Evolutionary conservation across 1,140 invertebrate species (phyloP), one percentile per base, ranked within the genome.

Genomic region (Anthonomus grandis): DNA sequence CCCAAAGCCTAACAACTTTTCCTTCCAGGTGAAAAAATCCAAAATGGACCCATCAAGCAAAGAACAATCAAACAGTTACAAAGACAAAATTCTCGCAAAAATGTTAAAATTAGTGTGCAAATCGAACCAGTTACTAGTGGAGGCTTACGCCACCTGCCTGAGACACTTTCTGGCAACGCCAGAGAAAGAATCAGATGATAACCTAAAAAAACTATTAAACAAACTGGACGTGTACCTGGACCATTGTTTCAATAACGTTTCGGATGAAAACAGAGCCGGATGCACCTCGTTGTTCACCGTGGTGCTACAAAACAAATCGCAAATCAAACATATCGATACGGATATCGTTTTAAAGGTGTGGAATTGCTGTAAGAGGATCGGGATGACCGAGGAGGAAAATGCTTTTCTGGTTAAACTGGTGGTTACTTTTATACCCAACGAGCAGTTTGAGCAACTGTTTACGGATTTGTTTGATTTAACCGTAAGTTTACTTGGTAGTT

Each of bases 341-440:
- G 48, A 62, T 39, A 52, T 71, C 4, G 44, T 61, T 13, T 19
- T 64, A 24, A 55, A 62, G 27, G 60, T 66, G 15, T 71, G 67
- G 66, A 63, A 64, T 23, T 27, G 23, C n/a, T 64, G 57, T 22
- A 64, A 66, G 59, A 41, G 36, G 12, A 51, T 60, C 38, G 17
- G 59, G 9, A 31, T 60, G 1, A 15, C 45, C 21, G 56, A 67
- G n/a, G 60, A 67, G 13, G 66, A 59, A 64, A n/a, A n/a, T n/a
- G 59, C 62, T 15, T 62, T 64, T 46, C 36, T 69, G 19, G 34
- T 67, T 8, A 51, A 48, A 4, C 52, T 70, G 17, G 62, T 70
- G 18, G 50, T 64, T 27, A 61, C 62, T 19, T 57, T 62, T 31
- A 62, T 68, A 31, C 44, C 64, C 13, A 65, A 64, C 56, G 65